Base-by-base conservation (phyloP, 2,888 invertebrate genomes). In the Odontomyia ornata region DNA sequence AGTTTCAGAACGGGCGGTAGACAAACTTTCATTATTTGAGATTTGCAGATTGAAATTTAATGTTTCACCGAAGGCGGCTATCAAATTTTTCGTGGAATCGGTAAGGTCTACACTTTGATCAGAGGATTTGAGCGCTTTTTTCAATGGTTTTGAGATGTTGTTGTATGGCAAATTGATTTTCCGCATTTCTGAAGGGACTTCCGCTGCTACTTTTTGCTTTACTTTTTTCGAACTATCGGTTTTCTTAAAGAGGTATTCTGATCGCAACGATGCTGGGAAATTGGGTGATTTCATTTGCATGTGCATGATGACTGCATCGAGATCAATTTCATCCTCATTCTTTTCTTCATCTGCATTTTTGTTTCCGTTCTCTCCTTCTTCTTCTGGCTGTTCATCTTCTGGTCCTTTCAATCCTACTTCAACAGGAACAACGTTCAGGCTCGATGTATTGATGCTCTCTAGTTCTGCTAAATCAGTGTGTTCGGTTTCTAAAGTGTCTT, bases 141-240 rank as follows among this genome's bases (percentile, higher is more conserved):
- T 27, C 1, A 30, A n/a, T 15, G 64, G 11, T n/a, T 28, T 15
- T 9, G 64, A 27, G 18, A 30, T 15, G 15, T 30, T n/a, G 11
- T 28, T 15, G 7, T 1, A 15, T 5, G 28, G n/a, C 13, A 47
- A 47, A 23, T 1, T 13, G 15, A 52, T 47, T 18, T 71, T 52
- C 0, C 52, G 71, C 18, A 52, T 15, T 27, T 71, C 27, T 9
- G 71, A 52, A 25, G 52, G 71, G 7, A 71, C 52, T 67, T 67
- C 67, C 9, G 43, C 43, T 2, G 64, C 18, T 9, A 13, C 15
- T 5, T 27, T 67, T 47, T 60, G 0, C 5, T 23, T 60, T 25
- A 0, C 3, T 18, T 60, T 23, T 25, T 1, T 21, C 11, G n/a
- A 30, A 43, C 7, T n/a, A 2, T 36, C 18, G 21, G 2, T 27